These are phyloP conservation scores for Mesorhabditis sp. DNA, from an alignment of 2,888 invertebrate species.

Conservation along the genomic window DNA sequence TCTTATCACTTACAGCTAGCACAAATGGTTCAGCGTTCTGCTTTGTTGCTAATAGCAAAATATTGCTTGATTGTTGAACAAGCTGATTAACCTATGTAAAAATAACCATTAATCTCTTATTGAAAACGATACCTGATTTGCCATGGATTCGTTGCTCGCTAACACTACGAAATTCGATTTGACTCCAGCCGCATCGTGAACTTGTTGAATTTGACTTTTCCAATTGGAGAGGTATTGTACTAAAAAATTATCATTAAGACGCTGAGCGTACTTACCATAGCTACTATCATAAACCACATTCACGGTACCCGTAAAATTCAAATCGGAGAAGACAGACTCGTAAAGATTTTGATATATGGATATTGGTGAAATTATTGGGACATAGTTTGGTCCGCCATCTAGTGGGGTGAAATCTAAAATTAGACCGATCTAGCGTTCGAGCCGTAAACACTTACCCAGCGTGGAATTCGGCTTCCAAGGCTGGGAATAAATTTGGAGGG, in stretches of 20 bases:
- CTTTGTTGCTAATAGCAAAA: too few species aligned
- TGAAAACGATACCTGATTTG: not conserved
- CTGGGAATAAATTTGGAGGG: conserved; percentile 29
- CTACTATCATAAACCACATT: conserved; percentile 84
- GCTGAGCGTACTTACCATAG: conserved; percentile 68
- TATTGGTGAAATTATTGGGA: conserved; percentile 39
- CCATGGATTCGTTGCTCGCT: not conserved
- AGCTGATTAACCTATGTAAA: too few species aligned
- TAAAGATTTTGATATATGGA: conserved; percentile 64
- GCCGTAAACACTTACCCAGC: not conserved
- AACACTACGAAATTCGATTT: not conserved
- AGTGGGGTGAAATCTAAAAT: not conserved
- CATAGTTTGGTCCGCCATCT: conserved; percentile 26
- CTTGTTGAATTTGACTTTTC: not conserved
- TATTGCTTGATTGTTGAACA: too few species aligned
- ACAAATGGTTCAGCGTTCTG: too few species aligned
- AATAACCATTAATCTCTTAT: too few species aligned
- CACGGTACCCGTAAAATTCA: conserved; percentile 80
- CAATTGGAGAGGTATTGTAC: not conserved
- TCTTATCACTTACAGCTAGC: not conserved
- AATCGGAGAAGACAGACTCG: conserved; percentile 74
- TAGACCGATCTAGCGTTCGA: not conserved
- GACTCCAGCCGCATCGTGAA: not conserved
- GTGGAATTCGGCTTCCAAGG: conserved; percentile 8
- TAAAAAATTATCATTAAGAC: too few species aligned